Evolutionary conservation across 1,140 invertebrate species (phyloP), one percentile per base, ranked within the genome.

Genomic region (Cyphomyrmex costatus): DNA sequence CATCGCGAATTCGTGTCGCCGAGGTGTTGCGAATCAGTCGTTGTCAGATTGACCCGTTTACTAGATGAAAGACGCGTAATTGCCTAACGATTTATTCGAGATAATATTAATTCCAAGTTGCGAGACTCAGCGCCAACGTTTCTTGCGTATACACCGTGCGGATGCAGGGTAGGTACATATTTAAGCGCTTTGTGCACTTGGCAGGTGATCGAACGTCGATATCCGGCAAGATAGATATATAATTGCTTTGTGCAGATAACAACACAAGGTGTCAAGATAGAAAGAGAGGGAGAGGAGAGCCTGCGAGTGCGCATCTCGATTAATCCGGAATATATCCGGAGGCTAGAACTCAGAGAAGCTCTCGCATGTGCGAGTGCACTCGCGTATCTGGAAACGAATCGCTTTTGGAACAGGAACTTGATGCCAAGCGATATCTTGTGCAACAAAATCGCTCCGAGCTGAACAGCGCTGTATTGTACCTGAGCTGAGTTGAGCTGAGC

Each of bases 41-140:
- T n/a, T 65, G 70, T 53, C 51, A 8, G 36, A 16, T 65, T 91
- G 87, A 90, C 85, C 90, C 86, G 87, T 65, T 89, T 76, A 77
- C 36, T 42, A 92, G 71, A 58, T 73, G 83, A 86, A 84, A 88
- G 88, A 86, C 87, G 70, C 88, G 83, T 89, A 92, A 92, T 92
- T 92, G 90, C 65, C 71, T 85, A 60, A 65, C 85, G 58, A 85
- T 82, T 86, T 88, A 66, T 78, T 80, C 63, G 56, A 76, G 71
- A 89, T 90, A 88, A 86, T 80, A 42, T 87, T 87, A 88, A 90
- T 85, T 88, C 63, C 21, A 87, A 89, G 51, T 88, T 87, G 60
- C 46, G 70, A 49, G 56, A 80, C 49, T 80, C n/a, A n/a, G 76
- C 60, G 33, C 33, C 51, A 56, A n/a, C 10, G 10, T 56, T 53